Percentiles rank a stretch among this genome's conserved stretches.
Evolutionary conservation across 92 coral and sea anemone species (phyloP).

Genomic region (Zoanthus gigantus): DNA sequence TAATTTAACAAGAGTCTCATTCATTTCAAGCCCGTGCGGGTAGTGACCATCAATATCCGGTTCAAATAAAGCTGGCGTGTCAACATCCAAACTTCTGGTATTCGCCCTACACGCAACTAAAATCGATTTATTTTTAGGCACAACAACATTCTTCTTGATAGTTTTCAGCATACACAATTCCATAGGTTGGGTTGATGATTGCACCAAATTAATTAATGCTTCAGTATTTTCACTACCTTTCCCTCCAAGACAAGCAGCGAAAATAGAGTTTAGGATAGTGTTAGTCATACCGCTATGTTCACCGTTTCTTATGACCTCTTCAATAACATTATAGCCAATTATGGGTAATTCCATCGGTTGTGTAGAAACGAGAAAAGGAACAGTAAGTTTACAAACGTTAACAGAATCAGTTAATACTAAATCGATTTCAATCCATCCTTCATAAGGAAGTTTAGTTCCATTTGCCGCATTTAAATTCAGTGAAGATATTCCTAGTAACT

Average conservation of each 20-base stretch:
- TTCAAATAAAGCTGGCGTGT: background rate
- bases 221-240: background rate
- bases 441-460: conserved; percentile 17
- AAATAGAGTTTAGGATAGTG: background rate
- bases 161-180: conserved; percentile 56
- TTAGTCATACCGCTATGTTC: background rate
- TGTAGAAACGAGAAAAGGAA: conserved; percentile 21
- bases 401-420: background rate
- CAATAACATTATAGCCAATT: background rate
- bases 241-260: background rate
- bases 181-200: conserved; percentile 20
- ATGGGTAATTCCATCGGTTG: background rate
- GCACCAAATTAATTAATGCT: background rate
- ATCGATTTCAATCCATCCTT: background rate
- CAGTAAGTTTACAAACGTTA: background rate
- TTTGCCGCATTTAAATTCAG: conserved; percentile 19
- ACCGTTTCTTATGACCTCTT: background rate
- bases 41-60: background rate
- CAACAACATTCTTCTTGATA: conserved; percentile 52
- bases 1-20: background rate
- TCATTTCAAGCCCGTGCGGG: background rate
- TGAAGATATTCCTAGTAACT: background rate
- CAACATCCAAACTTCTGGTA: background rate
- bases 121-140: conserved; percentile 57
- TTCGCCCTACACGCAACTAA: conserved; percentile 33